phyloP scores from a whole-genome alignment of 2,888 invertebrate genomes.

The Nebria brevicollis region DNA sequence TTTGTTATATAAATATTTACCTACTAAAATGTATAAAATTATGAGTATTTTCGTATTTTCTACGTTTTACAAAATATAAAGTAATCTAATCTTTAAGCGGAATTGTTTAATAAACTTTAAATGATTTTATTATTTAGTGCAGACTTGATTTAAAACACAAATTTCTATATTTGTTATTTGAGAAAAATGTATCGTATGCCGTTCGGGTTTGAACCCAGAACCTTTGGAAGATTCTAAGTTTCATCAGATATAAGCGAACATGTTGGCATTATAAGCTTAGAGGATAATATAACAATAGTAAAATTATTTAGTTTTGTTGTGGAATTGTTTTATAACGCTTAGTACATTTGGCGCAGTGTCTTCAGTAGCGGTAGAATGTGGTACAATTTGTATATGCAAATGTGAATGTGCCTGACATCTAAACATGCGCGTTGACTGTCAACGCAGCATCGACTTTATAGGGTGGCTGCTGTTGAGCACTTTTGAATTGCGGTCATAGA shows the following conservation, averaged over 20 bases:
- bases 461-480: not conserved
- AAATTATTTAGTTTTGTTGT: not conserved
- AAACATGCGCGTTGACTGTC: not conserved
- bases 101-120: too few relatives aligned
- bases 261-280: not conserved
- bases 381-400: not conserved
- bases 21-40: not conserved
- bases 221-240: too few relatives aligned
- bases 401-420: not conserved
- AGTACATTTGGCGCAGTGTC: not conserved
- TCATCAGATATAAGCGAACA: not conserved
- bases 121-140: too few relatives aligned
- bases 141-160: too few relatives aligned
- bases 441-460: not conserved
- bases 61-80: not conserved
- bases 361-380: not conserved
- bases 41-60: not conserved
- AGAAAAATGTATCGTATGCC: too few relatives aligned
- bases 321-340: not conserved
- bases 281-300: not conserved
- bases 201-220: too few relatives aligned
- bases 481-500: constrained; percentile 10
- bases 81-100: not conserved
- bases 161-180: too few relatives aligned
- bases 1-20: not conserved